A percentile compares a stretch with the other conserved stretches of the same genome.
Conservation (phyloP, 2,113 vertebrate genomes). For the Oncorhynchus kisutch region DNA sequence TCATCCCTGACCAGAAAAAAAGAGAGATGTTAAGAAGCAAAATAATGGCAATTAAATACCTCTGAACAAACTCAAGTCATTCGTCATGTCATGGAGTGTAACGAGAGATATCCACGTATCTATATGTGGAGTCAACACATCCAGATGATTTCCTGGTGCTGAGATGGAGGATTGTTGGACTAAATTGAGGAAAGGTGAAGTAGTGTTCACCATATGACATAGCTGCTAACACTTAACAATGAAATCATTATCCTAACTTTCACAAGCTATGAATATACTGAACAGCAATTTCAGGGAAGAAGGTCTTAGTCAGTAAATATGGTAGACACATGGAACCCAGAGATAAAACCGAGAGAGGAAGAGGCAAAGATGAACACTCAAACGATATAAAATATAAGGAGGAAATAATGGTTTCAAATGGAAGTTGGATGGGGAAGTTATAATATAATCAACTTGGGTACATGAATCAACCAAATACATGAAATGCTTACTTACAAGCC, state of each 20-base stretch:
- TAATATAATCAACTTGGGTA: background rate
- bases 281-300: constrained; percentile 30
- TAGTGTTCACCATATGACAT: constrained; percentile 32
- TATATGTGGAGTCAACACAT: constrained; percentile 56
- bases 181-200: constrained; percentile 38
- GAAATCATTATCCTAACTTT: constrained; percentile 62
- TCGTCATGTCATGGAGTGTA: constrained; percentile 38
- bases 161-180: constrained; percentile 44
- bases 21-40: constrained; percentile 33
- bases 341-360: constrained; percentile 10
- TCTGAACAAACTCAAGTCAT: constrained; percentile 20
- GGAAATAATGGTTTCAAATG: constrained; percentile 13
- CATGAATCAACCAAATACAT: no score
- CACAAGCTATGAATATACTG: constrained; percentile 37
- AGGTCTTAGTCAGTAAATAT: constrained; percentile 39
- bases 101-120: constrained; percentile 43
- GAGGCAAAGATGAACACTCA: background rate
- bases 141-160: constrained; percentile 21
- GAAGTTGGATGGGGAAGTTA: background rate
- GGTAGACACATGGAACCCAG: constrained; percentile 40
- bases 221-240: constrained; percentile 46
- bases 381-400: background rate
- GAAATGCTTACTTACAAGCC: no score
- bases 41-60: constrained; percentile 39
- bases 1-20: constrained; percentile 31